These are phyloP conservation scores for Pseudococcus jackbeardsleyi DNA, from an alignment of 2,888 invertebrate genomes.

Conservation along the genomic window DNA sequence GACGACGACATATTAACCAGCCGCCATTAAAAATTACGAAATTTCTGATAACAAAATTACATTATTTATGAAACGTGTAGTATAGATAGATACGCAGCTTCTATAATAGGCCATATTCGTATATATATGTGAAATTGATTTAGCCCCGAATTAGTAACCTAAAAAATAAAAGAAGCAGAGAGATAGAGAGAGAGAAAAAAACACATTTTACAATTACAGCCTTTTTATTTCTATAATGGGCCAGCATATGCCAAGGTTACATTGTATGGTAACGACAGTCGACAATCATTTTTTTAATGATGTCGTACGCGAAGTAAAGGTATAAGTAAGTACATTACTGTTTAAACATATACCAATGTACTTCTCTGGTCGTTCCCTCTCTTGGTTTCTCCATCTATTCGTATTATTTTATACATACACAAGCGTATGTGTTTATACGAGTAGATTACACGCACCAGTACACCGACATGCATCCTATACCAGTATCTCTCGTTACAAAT, in stretches of 20 bases:
- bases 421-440: no score
- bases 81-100: background rate
- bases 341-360: no score
- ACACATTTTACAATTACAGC: constrained; percentile 3
- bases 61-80: background rate
- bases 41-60: constrained; percentile 10
- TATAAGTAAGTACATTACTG: background rate
- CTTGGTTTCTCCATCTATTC: no score
- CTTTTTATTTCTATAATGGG: background rate
- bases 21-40: constrained; percentile 2
- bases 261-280: background rate
- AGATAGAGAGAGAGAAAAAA: background rate
- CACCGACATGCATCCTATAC: no score
- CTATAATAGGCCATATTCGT: background rate
- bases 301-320: background rate
- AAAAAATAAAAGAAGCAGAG: constrained; percentile 20
- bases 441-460: no score
- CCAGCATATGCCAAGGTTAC: background rate
- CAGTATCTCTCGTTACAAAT: no score
- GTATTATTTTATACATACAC: no score
- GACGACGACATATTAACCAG: constrained; percentile 19
- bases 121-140: constrained; percentile 58
- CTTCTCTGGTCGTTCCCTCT: no score
- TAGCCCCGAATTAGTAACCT: constrained; percentile 64
- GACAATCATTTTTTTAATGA: background rate